Evolutionary conservation across 1,140 invertebrate species (phyloP).

Genomic region (Heliconius himera): DNA sequence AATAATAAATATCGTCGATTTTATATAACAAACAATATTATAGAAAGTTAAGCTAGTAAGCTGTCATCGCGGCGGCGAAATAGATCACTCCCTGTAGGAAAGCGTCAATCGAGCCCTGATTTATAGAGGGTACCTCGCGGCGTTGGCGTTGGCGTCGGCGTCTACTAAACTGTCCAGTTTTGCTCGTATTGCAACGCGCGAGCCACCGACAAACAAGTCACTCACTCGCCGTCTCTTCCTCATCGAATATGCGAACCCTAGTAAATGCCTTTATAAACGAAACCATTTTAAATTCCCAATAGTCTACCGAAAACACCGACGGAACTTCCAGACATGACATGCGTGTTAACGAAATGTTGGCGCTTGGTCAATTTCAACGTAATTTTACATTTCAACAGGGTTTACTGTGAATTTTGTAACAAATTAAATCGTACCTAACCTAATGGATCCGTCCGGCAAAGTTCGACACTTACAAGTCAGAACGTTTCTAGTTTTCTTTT

Average conservation of each 20-base stretch:
- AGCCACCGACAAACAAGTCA: constrained; percentile 77
- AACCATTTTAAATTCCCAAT: constrained; percentile 78
- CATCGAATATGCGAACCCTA: constrained; percentile 76
- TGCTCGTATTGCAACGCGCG: constrained; percentile 64
- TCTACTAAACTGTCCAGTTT: constrained; percentile 76
- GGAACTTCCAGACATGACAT: constrained; percentile 76
- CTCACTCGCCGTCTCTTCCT: constrained; percentile 74
- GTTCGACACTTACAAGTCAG: constrained; percentile 36
- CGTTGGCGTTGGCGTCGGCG: constrained; percentile 63
- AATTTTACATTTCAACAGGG: constrained; percentile 53
- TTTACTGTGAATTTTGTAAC: constrained; percentile 59
- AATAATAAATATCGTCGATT: background rate
- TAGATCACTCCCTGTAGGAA: constrained; percentile 80
- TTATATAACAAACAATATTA: constrained; percentile 2
- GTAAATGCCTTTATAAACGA: constrained; percentile 78
- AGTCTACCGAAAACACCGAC: constrained; percentile 75
- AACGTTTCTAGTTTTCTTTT: constrained; percentile 55
- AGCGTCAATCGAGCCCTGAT: constrained; percentile 78
- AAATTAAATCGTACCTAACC: constrained; percentile 61
- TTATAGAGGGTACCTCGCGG: constrained; percentile 70
- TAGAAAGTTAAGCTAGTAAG: constrained; percentile 58
- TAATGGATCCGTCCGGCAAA: constrained; percentile 47
- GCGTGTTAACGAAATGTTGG: constrained; percentile 76
- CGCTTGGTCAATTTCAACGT: constrained; percentile 69
- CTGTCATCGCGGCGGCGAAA: constrained; percentile 74